phyloP scores from a whole-genome alignment of 2,113 vertebrate genomes.

The Larimichthys polyactis region DNA sequence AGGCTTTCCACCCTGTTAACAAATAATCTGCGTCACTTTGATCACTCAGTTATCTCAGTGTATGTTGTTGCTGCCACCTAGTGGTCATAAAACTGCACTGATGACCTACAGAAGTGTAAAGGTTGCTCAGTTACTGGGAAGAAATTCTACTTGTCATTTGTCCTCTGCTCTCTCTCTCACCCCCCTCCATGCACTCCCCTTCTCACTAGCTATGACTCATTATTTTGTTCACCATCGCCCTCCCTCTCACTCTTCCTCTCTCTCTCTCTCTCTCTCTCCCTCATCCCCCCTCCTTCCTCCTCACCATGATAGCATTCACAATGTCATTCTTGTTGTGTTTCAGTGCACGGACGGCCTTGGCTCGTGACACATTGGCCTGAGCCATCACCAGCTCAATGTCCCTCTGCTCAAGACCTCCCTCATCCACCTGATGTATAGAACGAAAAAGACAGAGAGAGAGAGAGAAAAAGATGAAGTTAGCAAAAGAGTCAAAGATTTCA shows the following conservation, averaged over 20 bases:
- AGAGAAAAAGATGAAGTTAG: not conserved
- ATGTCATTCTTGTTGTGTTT: conserved; percentile 99
- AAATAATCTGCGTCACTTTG: conserved; percentile 23
- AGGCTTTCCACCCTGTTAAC: not conserved
- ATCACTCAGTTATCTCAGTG: not conserved
- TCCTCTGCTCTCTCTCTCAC: conserved; percentile 43
- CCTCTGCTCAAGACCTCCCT: conserved; percentile 92
- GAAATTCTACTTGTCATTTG: conserved; percentile 51
- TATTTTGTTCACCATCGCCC: conserved; percentile 61
- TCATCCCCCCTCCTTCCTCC: conserved; percentile 41
- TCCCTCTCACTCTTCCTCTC: conserved; percentile 9
- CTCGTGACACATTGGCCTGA: conserved; percentile 94
- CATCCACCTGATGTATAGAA: conserved; percentile 86
- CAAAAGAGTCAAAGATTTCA: not conserved
- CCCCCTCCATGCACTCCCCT: not conserved
- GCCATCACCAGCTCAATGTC: conserved; percentile 99
- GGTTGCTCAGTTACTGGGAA: conserved; percentile 53
- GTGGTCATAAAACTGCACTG: conserved; percentile 31
- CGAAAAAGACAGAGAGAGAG: not conserved
- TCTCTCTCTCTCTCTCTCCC: conserved; percentile 4
- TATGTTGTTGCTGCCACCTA: conserved; percentile 59
- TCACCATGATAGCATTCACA: conserved; percentile 98
- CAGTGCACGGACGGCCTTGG: conserved; percentile 93
- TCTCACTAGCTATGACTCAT: conserved; percentile 66
- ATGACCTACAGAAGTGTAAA: conserved; percentile 26